Percentiles rank a stretch among this genome's conserved stretches.
Evolutionary conservation across 2,113 vertebrate species (phyloP).

Genomic region (Rostratula benghalensis): DNA sequence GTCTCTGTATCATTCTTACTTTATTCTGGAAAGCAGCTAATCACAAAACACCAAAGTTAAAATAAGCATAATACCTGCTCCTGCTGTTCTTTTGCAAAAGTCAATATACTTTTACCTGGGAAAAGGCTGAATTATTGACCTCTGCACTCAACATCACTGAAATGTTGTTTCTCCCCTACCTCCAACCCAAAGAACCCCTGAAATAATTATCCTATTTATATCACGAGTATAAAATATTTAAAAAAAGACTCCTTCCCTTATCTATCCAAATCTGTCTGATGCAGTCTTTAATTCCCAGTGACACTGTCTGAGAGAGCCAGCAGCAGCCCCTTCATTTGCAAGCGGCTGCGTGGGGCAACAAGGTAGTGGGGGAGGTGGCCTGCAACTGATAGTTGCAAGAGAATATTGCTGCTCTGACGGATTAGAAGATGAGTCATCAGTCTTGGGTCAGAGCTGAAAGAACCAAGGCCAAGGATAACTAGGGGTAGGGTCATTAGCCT

Average conservation of each 20-base stretch:
- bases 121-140: not conserved
- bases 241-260: not conserved
- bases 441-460: not conserved
- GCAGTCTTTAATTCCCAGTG: not conserved
- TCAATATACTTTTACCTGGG: not conserved
- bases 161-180: accelerated
- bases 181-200: not conserved
- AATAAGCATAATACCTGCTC: not conserved
- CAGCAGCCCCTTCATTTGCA: not conserved
- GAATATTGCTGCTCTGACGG: not conserved
- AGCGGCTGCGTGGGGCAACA: accelerated
- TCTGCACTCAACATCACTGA: not conserved
- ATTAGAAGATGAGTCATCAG: not conserved
- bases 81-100: not conserved
- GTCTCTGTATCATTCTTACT: not conserved
- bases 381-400: accelerated
- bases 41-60: not conserved
- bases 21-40: not conserved
- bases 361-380: not conserved
- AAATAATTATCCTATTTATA: not conserved
- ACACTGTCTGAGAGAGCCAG: not conserved
- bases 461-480: not conserved
- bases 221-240: not conserved
- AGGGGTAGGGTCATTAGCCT: not conserved
- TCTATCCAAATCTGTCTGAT: not conserved